A percentile compares a stretch with the other conserved stretches of the same genome.
phyloP scores from a whole-genome alignment of 2,888 invertebrate species.

The Lycia hirtaria region DNA sequence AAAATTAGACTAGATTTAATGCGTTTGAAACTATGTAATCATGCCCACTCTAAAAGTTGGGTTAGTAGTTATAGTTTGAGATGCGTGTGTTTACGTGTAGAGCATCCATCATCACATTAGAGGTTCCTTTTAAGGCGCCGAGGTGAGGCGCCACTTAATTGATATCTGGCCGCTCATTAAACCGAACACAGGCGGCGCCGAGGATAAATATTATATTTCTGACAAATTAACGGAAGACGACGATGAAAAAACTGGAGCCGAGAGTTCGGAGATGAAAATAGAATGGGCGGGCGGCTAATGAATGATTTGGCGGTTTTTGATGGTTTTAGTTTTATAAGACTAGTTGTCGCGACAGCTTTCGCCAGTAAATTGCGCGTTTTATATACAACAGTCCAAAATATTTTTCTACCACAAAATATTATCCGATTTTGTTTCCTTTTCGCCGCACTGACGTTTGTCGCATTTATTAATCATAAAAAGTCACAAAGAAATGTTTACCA shows the following conservation, averaged over 20 bases:
- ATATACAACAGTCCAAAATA: too few species aligned
- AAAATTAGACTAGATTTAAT: conserved; percentile 27
- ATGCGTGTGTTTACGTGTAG: conserved; percentile 35
- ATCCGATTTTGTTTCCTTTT: too few species aligned
- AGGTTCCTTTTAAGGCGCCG: conserved; percentile 53
- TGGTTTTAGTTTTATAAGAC: conserved; percentile 12
- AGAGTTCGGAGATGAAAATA: conserved; percentile 18
- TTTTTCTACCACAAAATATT: too few species aligned
- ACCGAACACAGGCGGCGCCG: conserved; percentile 55
- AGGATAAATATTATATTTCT: conserved; percentile 79
- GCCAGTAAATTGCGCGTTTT: too few species aligned
- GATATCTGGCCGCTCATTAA: conserved; percentile 76
- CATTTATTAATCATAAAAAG: too few species aligned
- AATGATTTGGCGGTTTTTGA: conserved; percentile 18
- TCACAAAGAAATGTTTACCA: too few species aligned
- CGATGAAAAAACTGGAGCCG: conserved; percentile 51
- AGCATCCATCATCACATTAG: conserved; percentile 42
- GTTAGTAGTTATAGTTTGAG: conserved; percentile 1
- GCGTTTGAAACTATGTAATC: conserved; percentile 27
- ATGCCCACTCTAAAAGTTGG: conserved; percentile 18
- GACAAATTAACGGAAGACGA: conserved; percentile 74
- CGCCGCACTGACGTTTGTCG: too few species aligned
- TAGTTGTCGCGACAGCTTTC: too few species aligned
- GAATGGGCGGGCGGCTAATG: conserved; percentile 24
- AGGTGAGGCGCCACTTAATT: conserved; percentile 75